phyloP scores from a whole-genome alignment of 2,797 vertebrate genomes.

The Xenops minutus region DNA sequence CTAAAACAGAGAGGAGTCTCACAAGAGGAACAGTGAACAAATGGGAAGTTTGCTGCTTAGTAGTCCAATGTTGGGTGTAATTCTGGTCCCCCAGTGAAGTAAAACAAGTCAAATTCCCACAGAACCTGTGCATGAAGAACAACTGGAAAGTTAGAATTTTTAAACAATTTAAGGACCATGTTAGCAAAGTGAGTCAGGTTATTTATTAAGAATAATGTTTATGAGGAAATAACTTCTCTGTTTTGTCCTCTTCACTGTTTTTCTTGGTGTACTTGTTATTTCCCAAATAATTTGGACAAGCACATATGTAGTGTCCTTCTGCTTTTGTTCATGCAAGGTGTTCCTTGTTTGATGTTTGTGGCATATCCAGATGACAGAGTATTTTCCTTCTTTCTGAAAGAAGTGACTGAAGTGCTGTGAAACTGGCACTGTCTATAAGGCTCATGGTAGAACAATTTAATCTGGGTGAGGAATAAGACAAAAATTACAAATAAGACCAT shows the following conservation, averaged over 20 bases:
- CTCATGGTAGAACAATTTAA: not conserved
- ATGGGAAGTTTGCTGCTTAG: constrained; percentile 7
- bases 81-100: constrained; percentile 1
- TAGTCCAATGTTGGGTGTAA: constrained; percentile 21
- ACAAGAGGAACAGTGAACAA: constrained; percentile 28
- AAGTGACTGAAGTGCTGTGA: not conserved
- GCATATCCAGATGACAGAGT: not conserved
- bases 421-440: not conserved
- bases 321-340: not conserved
- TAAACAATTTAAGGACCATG: not conserved
- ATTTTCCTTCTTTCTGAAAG: not conserved
- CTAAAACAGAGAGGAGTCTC: constrained; percentile 10
- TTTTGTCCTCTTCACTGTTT: not conserved
- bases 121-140: constrained; percentile 22
- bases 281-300: not conserved
- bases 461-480: not conserved
- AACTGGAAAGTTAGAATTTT: not conserved
- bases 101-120: constrained; percentile 50
- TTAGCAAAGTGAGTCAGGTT: not conserved
- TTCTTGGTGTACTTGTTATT: not conserved
- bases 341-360: not conserved
- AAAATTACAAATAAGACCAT: not conserved
- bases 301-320: not conserved
- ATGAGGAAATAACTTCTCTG: not conserved
- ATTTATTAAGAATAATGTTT: not conserved